Base-by-base conservation (phyloP, 1,140 invertebrate species). In the Batillaria attramentaria region DNA sequence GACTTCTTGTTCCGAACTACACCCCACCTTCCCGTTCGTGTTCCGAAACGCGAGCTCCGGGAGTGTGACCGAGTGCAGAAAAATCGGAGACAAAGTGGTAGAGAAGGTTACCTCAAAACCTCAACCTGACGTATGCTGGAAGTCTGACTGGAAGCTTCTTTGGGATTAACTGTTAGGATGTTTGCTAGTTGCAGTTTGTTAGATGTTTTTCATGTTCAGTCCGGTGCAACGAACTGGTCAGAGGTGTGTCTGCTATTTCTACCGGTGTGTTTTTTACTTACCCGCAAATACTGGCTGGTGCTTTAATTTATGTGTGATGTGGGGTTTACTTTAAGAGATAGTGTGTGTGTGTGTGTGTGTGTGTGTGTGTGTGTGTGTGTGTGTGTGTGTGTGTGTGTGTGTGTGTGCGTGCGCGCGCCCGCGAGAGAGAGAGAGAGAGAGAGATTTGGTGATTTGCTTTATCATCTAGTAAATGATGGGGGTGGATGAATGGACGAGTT, bases 1-100 rank as follows among this genome's bases (percentile, higher is more conserved):
- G 33, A 39, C 8, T 18, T 54, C 50, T 16, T 85, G 84, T 77
- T n/a, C 76, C 3, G 60, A 35, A 16, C 69, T 84, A 1, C 79
- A 83, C 50, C 18, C 50, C 13, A 62, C 76, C 20, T 84, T 80
- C 68, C 84, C 84, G 4, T 84, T 84, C 81, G 84, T 84, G 24
- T 83, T 83, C 70, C 80, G 57, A 31, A 24, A 39, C 20, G 18
- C 1, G 33, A 5, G 68, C 50, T 43, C 20, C 16, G 66, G 74
- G 1, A 46, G 28, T 24, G 35, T 72, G 2, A 24, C 54, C 28
- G 79, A 81, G 57, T 41, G 76, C 20, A 31, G 39, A 1, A 72
- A 35, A 33, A 46, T 81, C 2, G 79, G 68, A 10, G 69, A 28
- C 6, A 37, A 65, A 1, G 46, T 41, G 18, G 5, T 81, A 3